Percentiles rank a stretch among this genome's conserved stretches.
Conservation (phyloP, 92 coral and sea anemone species). For the Desmophyllum pertusum region DNA sequence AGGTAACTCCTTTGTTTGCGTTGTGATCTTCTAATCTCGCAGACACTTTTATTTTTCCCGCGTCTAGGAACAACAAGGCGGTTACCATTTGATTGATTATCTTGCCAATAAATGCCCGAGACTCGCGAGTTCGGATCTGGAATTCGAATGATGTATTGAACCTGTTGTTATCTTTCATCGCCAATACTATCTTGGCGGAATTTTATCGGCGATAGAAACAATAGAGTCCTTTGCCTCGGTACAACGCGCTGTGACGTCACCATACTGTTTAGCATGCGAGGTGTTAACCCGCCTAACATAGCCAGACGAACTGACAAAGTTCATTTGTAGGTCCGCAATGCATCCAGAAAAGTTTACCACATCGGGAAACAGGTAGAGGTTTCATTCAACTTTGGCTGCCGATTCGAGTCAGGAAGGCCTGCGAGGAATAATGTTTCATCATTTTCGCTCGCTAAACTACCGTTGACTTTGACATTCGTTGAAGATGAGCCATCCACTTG, state of each 20-base stretch:
- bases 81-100: background rate
- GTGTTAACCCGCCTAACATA: background rate
- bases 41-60: constrained; percentile 15
- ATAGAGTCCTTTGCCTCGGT: background rate
- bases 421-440: background rate
- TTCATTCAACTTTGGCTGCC: background rate
- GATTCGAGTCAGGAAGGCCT: constrained; percentile 14
- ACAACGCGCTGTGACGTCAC: constrained; percentile 1
- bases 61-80: constrained; percentile 25
- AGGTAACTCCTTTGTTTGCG: background rate
- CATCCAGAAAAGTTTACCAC: constrained; percentile 43
- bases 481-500: constrained; percentile 17
- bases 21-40: background rate
- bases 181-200: constrained; percentile 1
- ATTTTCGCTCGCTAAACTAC: background rate
- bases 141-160: constrained; percentile 34
- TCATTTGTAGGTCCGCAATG: constrained; percentile 19
- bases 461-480: background rate
- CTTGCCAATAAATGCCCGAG: constrained; percentile 27
- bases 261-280: constrained; percentile 13
- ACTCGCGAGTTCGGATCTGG: constrained; percentile 6
- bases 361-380: constrained; percentile 12
- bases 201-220: constrained; percentile 11
- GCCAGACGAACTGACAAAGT: background rate
- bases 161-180: background rate